These are phyloP conservation scores for Eulemur rufifrons DNA, from an alignment of 2,113 vertebrate genomes.

Conservation along the genomic window DNA sequence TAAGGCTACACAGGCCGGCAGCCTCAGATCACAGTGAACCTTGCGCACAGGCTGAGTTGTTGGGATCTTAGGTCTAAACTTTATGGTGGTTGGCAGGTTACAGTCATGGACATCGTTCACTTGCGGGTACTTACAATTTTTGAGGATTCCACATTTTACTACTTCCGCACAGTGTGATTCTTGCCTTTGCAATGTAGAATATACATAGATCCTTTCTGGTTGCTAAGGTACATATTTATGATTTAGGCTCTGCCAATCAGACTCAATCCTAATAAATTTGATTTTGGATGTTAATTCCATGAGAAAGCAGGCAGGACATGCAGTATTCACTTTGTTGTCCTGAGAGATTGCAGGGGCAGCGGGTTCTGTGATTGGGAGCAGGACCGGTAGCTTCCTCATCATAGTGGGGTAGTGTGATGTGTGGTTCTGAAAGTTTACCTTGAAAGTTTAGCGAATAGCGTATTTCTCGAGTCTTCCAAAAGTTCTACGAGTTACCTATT, in stretches of 20 bases:
- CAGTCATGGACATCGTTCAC: not conserved
- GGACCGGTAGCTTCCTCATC: not conserved
- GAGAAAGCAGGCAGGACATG: not conserved
- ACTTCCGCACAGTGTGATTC: not conserved
- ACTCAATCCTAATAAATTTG: not conserved
- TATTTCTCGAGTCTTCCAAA: not conserved
- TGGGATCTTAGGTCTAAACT: too few relatives aligned
- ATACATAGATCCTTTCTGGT: not conserved
- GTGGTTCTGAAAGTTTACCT: not conserved
- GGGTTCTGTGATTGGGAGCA: too few relatives aligned
- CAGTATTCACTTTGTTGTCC: not conserved
- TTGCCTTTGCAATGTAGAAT: not conserved
- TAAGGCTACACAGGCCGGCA: rapidly evolving
- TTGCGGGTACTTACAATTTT: not conserved
- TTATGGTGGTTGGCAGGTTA: not conserved
- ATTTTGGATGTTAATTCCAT: not conserved
- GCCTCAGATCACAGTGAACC: not conserved
- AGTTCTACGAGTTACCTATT: not conserved
- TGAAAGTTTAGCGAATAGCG: not conserved
- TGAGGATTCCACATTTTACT: not conserved
- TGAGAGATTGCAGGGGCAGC: too few relatives aligned
- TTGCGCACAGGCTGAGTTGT: too few relatives aligned
- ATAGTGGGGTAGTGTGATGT: not conserved
- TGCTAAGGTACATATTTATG: not conserved
- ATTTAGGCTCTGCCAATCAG: not conserved